A percentile compares a stretch with the other conserved stretches of the same genome.
Conservation (phyloP, 2,113 vertebrate species). For the Sylvilagus bachmani region DNA sequence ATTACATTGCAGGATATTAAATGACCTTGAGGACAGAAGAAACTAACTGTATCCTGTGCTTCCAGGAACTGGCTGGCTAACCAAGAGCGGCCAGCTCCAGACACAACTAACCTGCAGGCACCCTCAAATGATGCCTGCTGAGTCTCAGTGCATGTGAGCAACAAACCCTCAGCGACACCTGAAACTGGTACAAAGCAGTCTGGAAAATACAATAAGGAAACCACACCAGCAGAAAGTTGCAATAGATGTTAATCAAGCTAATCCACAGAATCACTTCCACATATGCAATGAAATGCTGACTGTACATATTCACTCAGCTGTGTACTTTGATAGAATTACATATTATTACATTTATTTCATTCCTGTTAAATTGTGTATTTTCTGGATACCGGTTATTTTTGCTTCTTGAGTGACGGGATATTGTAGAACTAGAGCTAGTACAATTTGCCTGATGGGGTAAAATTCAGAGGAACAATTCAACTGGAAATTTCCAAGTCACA, state of each 20-base stretch:
- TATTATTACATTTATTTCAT: not conserved
- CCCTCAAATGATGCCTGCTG: accelerated
- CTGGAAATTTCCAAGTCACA: not conserved
- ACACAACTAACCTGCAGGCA: not conserved
- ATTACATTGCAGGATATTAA: not conserved
- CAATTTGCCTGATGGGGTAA: not conserved
- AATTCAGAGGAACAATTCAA: not conserved
- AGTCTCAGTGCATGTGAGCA: not conserved
- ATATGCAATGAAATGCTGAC: not conserved
- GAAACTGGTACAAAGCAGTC: not conserved
- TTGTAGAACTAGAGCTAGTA: not conserved
- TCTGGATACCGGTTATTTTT: not conserved
- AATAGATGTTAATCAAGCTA: not conserved
- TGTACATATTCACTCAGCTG: not conserved
- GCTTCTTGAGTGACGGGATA: not conserved
- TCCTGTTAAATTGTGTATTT: not conserved
- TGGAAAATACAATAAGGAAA: not conserved
- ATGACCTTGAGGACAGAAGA: not conserved
- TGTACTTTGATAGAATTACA: not conserved
- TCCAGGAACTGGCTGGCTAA: not conserved
- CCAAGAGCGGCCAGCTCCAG: not conserved
- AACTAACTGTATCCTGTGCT: not conserved
- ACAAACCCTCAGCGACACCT: not conserved
- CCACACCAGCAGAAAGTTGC: not conserved
- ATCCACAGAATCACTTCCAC: not conserved